Evolutionary conservation across 1,140 invertebrate species (phyloP).

Genomic region (Lysiphlebus fabarum): DNA sequence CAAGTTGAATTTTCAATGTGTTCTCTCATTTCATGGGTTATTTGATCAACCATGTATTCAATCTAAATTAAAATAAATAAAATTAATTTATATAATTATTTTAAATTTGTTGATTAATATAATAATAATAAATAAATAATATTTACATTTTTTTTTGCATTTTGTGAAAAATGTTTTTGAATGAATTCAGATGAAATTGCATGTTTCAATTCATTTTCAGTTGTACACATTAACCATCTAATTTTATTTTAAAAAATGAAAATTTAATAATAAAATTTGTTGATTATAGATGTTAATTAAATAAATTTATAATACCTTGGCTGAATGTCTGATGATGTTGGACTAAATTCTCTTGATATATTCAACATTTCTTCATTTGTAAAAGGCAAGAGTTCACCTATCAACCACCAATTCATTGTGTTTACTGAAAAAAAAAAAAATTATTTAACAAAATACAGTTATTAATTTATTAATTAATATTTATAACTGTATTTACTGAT

Average conservation of each 20-base stretch:
- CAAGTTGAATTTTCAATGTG: conserved; percentile 70
- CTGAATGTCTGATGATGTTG: not conserved
- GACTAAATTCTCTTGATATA: not conserved
- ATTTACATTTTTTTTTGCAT: conserved; percentile 4
- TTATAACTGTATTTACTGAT: conserved; percentile 8
- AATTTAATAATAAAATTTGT: no score
- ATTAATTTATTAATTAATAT: not conserved
- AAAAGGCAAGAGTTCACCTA: not conserved
- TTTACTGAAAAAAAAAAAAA: not conserved
- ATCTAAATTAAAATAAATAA: conserved; percentile 1
- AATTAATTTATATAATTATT: not conserved
- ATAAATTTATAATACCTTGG: no score
- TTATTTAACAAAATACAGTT: not conserved
- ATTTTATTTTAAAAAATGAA: not conserved
- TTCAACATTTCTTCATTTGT: conserved; percentile 3
- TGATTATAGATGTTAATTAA: no score
- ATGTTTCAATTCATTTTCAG: conserved; percentile 6
- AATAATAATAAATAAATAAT: no score
- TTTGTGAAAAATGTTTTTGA: conserved; percentile 26
- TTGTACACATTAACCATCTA: not conserved
- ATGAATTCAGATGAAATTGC: not conserved
- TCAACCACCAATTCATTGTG: conserved; percentile 12
- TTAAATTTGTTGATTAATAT: not conserved
- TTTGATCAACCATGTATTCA: conserved; percentile 7
- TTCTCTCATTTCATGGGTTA: conserved; percentile 48